Evolutionary conservation across 2,888 invertebrate genomes (phyloP), one percentile per base, ranked within the genome.

Genomic region (Tenthredo mesomela): DNA sequence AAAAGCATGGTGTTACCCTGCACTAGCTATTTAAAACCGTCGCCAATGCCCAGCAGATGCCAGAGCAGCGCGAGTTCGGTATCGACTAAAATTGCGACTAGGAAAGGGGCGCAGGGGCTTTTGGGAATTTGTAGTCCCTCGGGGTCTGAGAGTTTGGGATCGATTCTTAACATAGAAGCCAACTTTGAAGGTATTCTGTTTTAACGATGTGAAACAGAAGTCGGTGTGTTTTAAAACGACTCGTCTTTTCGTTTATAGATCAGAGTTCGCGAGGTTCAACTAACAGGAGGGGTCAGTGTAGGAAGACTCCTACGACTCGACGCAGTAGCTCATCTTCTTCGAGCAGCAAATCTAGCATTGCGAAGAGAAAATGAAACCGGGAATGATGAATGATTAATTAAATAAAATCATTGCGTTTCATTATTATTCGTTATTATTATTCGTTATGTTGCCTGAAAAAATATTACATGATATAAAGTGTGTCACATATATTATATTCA

Each of bases 1-100:
- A 92, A 91, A 67, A 91, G 91, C 47, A 92, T 94, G 65, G 86
- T 87, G 6, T 80, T 94, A 65, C 93, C 94, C 2, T 86, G 87
- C 33, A 87, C 85, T 25, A 90, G 89, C 71, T 85, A 90, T 80
- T 85, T 88, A 12, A 88, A 85, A 70, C 89, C 89, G 25, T 90
- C 90, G 7, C 85, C 88, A 40, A 25, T 70, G 10, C 87, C 88
- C 0, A 92, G 90, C 78, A 87, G 89, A 84, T 89, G 88, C 73
- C 88, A 84, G 5, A 91, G 89, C 78, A 88, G 86, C 10, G 73
- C 75, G 54, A 86, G 86, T 37, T 88, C 88, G 6, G n/a, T 70
- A 21, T 87, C 86, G 7, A 80, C 82, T 4, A 85, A 82, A 50
- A 78, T 67, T 15, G 78, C 85, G 47, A 67, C 10, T 21, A 50